Conservation (phyloP, 2,888 invertebrate species). For the Temnothorax unifasciatus region DNA sequence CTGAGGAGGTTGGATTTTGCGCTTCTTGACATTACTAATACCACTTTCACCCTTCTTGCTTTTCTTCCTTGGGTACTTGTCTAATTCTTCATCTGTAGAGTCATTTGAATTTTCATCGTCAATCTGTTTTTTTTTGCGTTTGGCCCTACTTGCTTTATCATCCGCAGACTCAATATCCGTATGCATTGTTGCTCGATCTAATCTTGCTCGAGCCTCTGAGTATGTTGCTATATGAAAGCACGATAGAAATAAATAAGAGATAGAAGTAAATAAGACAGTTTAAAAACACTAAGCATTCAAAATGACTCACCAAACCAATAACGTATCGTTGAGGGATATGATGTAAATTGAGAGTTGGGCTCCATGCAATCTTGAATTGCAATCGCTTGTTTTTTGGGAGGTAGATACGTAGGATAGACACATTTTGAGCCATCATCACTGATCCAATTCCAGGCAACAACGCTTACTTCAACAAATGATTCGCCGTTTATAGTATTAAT, state of each 20-base stretch:
- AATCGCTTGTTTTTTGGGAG: not conserved
- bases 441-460: slow-evolving; percentile 17
- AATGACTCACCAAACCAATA: slow-evolving; percentile 7
- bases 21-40: not conserved
- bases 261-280: not conserved
- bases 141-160: not conserved
- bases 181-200: not conserved
- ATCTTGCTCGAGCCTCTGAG: not conserved
- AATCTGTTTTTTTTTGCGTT: not conserved
- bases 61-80: not conserved
- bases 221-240: slow-evolving; percentile 8
- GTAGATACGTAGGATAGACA: not conserved
- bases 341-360: not conserved
- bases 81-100: slow-evolving; percentile 4
- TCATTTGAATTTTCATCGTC: not conserved
- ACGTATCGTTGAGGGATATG: not conserved
- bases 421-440: slow-evolving; percentile 4
- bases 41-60: not conserved
- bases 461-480: slow-evolving; percentile 3
- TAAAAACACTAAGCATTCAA: not conserved
- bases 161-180: slow-evolving; percentile 6
- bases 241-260: too few relatives aligned
- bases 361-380: not conserved
- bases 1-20: not conserved
- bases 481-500: not conserved